Evolutionary conservation across 1,140 invertebrate genomes (phyloP).

Genomic region (Trichonephila inaurata): DNA sequence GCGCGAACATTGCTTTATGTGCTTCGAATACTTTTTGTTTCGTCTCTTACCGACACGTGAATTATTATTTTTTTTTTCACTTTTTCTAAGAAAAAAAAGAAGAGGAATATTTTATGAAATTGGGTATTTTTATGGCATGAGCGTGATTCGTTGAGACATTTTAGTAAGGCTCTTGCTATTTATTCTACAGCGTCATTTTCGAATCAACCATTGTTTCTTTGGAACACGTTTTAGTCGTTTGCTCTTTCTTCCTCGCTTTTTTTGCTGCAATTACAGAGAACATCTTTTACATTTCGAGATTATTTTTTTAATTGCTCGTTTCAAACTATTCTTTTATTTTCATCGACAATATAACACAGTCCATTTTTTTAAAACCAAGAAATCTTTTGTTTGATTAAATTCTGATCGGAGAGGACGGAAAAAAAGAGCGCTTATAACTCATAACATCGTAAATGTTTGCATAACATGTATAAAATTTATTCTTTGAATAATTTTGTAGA

Average conservation of each 20-base stretch:
- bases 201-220: background rate
- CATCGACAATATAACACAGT: background rate
- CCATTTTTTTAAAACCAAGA: background rate
- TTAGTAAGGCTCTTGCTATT: constrained; percentile 19
- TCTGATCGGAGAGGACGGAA: background rate
- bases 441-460: too few relatives aligned
- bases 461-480: too few relatives aligned
- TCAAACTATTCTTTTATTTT: background rate
- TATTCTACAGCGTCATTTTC: constrained; percentile 14
- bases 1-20: constrained; percentile 31
- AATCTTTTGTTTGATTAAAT: background rate
- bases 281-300: background rate
- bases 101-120: constrained; percentile 60
- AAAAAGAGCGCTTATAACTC: background rate
- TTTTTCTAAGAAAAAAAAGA: background rate
- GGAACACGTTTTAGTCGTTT: constrained; percentile 11
- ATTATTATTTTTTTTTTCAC: background rate
- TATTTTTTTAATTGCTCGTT: background rate
- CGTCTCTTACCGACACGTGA: constrained; percentile 35
- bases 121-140: constrained; percentile 36
- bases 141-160: constrained; percentile 60
- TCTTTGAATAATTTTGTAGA: too few relatives aligned
- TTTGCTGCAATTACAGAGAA: background rate
- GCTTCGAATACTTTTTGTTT: constrained; percentile 35
- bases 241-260: background rate